Percentiles rank a stretch among this genome's conserved stretches.
Conservation (phyloP, 2,888 invertebrate species). For the Timema podura region DNA sequence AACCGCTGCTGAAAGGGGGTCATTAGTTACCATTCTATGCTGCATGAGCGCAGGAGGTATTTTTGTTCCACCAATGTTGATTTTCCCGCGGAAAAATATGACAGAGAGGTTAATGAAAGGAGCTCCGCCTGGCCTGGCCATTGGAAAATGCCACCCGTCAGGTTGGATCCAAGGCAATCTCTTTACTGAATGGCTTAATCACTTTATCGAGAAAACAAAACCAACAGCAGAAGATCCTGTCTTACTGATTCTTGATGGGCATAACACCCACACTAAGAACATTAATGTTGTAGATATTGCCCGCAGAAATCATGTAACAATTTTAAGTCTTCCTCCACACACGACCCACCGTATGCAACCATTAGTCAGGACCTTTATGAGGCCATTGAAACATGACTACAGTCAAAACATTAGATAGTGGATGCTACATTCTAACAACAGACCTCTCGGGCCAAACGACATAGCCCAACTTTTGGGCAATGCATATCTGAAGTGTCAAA, state of each 20-base stretch:
- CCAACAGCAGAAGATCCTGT: too few species aligned
- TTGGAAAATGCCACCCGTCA: not conserved
- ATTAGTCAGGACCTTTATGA: not conserved
- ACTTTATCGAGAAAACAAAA: too few species aligned
- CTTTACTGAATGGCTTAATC: too few species aligned
- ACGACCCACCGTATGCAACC: not conserved
- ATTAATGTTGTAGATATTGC: too few species aligned
- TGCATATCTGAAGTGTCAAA: too few species aligned
- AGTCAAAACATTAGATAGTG: constrained; percentile 3
- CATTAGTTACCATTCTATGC: not conserved
- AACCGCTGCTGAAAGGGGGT: not conserved
- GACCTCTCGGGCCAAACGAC: constrained; percentile 7
- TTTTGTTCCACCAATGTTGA: constrained; percentile 11
- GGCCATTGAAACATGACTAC: not conserved
- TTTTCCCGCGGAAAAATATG: constrained; percentile 8
- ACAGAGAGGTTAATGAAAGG: not conserved
- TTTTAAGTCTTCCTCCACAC: constrained; percentile 1
- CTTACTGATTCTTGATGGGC: too few species aligned
- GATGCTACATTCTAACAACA: not conserved
- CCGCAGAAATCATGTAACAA: not conserved
- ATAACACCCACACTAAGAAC: too few species aligned
- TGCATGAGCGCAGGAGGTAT: constrained; percentile 6
- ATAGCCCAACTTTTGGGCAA: constrained; percentile 1
- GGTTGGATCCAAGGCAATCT: not conserved
- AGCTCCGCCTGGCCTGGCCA: not conserved